Percentiles rank a stretch among this genome's conserved stretches.
phyloP scores from a whole-genome alignment of 2,797 vertebrate genomes.

The Aphelocoma californica region DNA sequence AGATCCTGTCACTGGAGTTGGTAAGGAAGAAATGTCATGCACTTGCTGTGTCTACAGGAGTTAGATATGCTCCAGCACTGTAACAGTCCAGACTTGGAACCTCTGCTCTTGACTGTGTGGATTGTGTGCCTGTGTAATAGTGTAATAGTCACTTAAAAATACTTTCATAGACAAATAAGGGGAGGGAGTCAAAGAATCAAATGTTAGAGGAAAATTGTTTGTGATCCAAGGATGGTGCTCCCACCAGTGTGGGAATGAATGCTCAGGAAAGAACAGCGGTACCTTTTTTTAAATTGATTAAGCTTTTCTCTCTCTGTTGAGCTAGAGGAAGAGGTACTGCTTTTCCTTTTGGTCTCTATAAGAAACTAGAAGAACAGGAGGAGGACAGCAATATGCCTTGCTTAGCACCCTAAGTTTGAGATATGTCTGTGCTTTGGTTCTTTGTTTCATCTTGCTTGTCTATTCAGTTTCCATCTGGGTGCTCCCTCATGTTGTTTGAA shows the following conservation, averaged over 20 bases:
- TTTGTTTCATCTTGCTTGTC: not conserved
- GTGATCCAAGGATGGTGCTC: not conserved
- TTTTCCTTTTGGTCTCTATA: not conserved
- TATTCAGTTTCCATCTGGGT: not conserved
- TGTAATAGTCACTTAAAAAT: not conserved
- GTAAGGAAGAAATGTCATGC: not conserved
- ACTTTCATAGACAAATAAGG: not conserved
- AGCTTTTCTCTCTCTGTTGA: not conserved
- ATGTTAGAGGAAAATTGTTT: not conserved
- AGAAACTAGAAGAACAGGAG: not conserved
- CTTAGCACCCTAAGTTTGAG: not conserved
- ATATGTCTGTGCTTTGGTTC: not conserved
- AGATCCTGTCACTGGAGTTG: not conserved
- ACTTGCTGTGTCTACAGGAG: accelerated
- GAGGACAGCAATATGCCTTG: not conserved
- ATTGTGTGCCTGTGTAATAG: not conserved
- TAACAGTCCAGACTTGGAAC: not conserved
- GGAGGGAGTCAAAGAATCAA: not conserved
- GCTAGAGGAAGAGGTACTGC: not conserved
- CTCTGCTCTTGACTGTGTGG: not conserved
- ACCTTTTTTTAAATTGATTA: not conserved
- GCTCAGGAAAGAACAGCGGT: not conserved
- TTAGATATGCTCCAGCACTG: not conserved
- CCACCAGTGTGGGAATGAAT: not conserved
- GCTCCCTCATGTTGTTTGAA: not conserved